Evolutionary conservation across 2,888 invertebrate genomes (phyloP).

Genomic region (Empis livida): DNA sequence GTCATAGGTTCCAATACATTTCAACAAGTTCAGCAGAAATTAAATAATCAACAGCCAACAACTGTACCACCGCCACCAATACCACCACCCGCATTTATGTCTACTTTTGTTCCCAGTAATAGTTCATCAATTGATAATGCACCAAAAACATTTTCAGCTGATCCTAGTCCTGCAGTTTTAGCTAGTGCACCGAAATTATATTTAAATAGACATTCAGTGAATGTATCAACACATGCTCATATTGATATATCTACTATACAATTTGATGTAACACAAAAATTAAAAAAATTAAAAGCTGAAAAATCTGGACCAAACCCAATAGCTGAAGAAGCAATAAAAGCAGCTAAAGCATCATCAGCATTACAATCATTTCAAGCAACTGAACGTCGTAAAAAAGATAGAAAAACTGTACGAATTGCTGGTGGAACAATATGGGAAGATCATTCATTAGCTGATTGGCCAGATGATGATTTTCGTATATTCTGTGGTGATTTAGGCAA

Average conservation of each 20-base stretch:
- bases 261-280: slow-evolving; percentile 43
- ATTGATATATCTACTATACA: slow-evolving; percentile 43
- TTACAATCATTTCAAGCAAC: slow-evolving; percentile 43
- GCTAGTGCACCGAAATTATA: slow-evolving; percentile 59
- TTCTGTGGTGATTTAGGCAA: slow-evolving; percentile 99
- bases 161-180: slow-evolving; percentile 47
- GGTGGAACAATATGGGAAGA: slow-evolving; percentile 98
- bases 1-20: slow-evolving; percentile 64
- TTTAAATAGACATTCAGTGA: slow-evolving; percentile 40
- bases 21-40: slow-evolving; percentile 53
- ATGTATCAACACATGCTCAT: slow-evolving; percentile 27
- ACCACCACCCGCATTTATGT: slow-evolving; percentile 32
- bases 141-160: slow-evolving; percentile 33
- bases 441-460: slow-evolving; percentile 85
- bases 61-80: slow-evolving; percentile 25
- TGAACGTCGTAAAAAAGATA: slow-evolving; percentile 36
- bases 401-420: slow-evolving; percentile 66
- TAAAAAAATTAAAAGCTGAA: slow-evolving; percentile 50
- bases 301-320: slow-evolving; percentile 49
- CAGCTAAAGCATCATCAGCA: slow-evolving; percentile 45
- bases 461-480: slow-evolving; percentile 95
- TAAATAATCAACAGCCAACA: slow-evolving; percentile 39
- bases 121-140: slow-evolving; percentile 29
- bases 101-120: slow-evolving; percentile 30
- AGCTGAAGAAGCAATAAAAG: slow-evolving; percentile 50